These are phyloP conservation scores for Edolisoma coerulescens DNA, from an alignment of 2,113 vertebrate species.

Conservation along the genomic window DNA sequence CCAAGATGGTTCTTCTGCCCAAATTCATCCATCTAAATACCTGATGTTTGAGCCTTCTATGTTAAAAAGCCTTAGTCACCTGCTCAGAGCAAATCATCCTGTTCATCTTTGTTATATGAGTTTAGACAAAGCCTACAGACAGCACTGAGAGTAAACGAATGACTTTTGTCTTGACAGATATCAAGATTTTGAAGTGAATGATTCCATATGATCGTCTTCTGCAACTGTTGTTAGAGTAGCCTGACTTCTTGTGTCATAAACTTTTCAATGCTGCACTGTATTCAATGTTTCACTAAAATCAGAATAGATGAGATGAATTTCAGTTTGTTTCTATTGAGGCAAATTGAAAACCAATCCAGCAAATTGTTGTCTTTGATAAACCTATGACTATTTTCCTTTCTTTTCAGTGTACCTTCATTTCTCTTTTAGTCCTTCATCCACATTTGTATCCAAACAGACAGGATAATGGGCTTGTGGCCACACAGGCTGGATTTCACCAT, in stretches of 20 bases:
- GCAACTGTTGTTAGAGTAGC: background rate
- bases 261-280: fast-evolving
- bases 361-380: background rate
- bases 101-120: background rate
- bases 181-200: background rate
- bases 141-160: background rate
- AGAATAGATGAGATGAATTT: background rate
- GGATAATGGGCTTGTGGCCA: background rate
- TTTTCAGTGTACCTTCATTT: background rate
- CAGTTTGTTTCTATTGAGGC: background rate
- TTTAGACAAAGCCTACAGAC: background rate
- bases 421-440: background rate
- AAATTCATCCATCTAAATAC: background rate
- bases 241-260: background rate
- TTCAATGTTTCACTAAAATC: background rate
- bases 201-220: background rate
- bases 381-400: background rate
- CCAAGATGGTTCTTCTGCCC: background rate
- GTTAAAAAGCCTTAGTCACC: background rate
- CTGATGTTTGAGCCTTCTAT: background rate
- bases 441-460: background rate
- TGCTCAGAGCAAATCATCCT: background rate
- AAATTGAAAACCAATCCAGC: background rate
- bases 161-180: background rate
- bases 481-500: background rate